These are phyloP conservation scores for Apaloderma vittatum DNA, from an alignment of 2,113 vertebrate genomes.

Conservation along the genomic window DNA sequence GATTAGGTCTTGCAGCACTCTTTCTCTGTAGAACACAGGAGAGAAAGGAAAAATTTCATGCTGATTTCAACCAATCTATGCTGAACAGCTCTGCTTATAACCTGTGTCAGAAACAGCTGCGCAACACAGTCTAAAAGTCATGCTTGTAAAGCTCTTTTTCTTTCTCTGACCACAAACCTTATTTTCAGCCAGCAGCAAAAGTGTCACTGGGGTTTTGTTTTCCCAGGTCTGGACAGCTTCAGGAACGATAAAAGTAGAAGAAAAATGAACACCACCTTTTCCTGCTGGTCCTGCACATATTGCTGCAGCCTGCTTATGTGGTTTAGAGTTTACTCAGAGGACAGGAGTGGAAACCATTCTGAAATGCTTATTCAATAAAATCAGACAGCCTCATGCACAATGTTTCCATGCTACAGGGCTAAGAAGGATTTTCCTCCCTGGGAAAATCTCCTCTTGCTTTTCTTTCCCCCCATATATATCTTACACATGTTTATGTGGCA, in stretches of 20 bases:
- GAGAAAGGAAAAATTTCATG: neutral
- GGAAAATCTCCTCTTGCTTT: neutral
- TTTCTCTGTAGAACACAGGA: neutral
- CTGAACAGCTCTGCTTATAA: neutral
- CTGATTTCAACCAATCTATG: fast-evolving
- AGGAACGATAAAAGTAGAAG: neutral
- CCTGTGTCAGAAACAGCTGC: neutral
- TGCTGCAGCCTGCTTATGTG: neutral
- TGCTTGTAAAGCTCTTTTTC: neutral
- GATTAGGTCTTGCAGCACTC: neutral
- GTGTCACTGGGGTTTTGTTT: neutral
- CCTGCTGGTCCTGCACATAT: neutral
- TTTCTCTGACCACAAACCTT: neutral
- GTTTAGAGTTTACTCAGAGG: neutral
- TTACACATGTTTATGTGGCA: neutral
- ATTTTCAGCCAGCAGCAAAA: neutral
- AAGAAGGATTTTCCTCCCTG: neutral
- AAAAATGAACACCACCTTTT: neutral
- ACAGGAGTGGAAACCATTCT: neutral
- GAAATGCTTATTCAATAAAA: neutral
- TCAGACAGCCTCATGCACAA: neutral
- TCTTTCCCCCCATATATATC: neutral
- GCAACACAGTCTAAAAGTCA: neutral
- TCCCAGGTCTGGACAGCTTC: neutral
- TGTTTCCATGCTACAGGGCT: neutral